Base-by-base conservation (phyloP, 1,140 invertebrate genomes). In the Aphaenogaster rudis region DNA sequence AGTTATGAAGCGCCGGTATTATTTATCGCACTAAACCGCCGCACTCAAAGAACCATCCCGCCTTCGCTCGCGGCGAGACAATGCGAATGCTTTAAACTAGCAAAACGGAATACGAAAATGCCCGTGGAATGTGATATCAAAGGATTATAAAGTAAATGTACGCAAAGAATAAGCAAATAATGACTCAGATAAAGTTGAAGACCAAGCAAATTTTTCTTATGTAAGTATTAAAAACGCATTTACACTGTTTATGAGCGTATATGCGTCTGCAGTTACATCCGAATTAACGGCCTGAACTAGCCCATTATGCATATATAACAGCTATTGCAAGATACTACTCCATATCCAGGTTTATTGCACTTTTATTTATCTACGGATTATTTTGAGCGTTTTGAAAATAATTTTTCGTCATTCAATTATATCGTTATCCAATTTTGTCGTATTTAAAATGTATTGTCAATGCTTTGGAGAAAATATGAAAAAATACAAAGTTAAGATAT, bases 1-100 rank as follows among this genome's bases (percentile, higher is more conserved):
- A 74, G 69, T 81, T 84, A 84, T 76, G 39, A 84, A 84, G 80
- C 28, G 42, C 28, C 28, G 63, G 67, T 84, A 76, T 84, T 84
- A 84, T 84, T 84, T 84, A 84, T 84, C 80, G 42, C 42, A 17
- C 39, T 84, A 61, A 84, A 84, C 80, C 69, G 54, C 67, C 67
- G 50, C 48, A 77, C 17, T 80, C 64, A 69, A 66, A 84, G 81
- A 90, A 84, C 72, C 72, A 79, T 76, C 64, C 63, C 59, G 50
- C n/a, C 72, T 88, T 72, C 77, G 50, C 72, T 59, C 48, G 39
- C 36, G 36, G 59, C 54, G 50, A 74, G 42, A 48, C 50, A 66
- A 77, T 11, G 66, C 39, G 59, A 67, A 71, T 21, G 64, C 59
- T 50, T 82, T 17, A 79, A 74, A 52, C 28, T 64, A 78, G 76